Conservation (phyloP, 2,888 invertebrate species). For the Phengaris arion region DNA sequence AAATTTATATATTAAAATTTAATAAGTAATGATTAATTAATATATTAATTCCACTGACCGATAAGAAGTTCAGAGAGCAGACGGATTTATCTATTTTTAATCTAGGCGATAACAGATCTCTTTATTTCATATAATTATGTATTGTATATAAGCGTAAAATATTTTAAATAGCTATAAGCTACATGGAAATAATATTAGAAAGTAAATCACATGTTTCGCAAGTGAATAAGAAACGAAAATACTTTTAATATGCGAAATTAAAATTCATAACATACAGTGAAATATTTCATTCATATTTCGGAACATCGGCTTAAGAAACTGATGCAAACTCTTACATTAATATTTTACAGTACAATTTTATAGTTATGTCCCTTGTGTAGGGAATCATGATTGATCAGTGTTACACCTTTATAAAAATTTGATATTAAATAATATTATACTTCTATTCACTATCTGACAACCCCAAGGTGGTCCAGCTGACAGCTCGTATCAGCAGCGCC, state of each 20-base stretch:
- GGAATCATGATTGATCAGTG: too few species aligned
- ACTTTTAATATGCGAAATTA: neutral
- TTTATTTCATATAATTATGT: neutral
- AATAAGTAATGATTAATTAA: neutral
- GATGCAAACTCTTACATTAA: too few species aligned
- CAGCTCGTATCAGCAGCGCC: neutral
- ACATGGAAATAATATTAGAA: neutral
- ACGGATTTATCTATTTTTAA: neutral
- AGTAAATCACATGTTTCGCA: neutral
- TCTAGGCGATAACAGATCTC: neutral
- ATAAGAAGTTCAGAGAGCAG: conserved; percentile 16
- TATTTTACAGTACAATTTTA: too few species aligned
- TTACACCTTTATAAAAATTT: too few species aligned
- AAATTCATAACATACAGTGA: neutral
- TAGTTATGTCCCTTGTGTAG: too few species aligned
- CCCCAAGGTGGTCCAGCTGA: neutral
- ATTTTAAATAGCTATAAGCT: neutral
- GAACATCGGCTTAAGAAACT: neutral
- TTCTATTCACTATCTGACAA: neutral
- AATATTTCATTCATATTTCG: neutral
- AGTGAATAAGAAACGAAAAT: neutral
- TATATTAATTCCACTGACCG: neutral
- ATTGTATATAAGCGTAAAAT: neutral
- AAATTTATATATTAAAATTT: neutral
- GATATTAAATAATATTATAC: neutral